Conservation (phyloP, 2,888 invertebrate genomes). For the Branchinecta sandiegonensis region DNA sequence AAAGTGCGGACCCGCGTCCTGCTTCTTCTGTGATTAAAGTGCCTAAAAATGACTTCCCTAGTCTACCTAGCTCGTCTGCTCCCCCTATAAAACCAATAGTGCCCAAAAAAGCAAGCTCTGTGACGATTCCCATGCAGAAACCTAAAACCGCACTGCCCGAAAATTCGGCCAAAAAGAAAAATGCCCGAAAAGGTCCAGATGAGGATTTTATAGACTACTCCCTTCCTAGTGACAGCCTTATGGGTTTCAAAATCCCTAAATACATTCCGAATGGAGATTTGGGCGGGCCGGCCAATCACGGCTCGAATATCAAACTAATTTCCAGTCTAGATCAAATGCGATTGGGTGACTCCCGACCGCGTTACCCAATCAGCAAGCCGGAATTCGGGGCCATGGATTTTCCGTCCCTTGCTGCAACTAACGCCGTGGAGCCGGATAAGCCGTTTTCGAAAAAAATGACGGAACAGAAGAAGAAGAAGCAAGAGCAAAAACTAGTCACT, state of each 20-base stretch:
- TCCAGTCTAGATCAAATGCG: conserved; percentile 1
- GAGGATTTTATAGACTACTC: conserved; percentile 5
- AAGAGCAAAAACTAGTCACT: conserved; percentile 23
- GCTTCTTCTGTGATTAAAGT: not conserved
- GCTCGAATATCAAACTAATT: not conserved
- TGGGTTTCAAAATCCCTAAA: not conserved
- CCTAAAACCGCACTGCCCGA: not conserved
- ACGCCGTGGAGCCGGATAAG: conserved; percentile 12
- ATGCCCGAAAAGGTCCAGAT: not conserved
- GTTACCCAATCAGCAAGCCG: conserved; percentile 21
- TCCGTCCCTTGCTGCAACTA: conserved; percentile 25
- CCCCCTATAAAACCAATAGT: not conserved
- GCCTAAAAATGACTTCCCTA: conserved; percentile 1
- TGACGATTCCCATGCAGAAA: not conserved
- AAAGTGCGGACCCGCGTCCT: not conserved
- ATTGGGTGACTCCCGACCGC: not conserved
- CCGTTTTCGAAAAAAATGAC: conserved; percentile 28
- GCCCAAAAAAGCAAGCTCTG: conserved; percentile 13
- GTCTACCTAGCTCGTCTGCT: not conserved
- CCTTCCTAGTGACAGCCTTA: not conserved
- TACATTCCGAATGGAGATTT: conserved; percentile 6
- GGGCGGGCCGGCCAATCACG: not conserved
- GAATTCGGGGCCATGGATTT: conserved; percentile 24
- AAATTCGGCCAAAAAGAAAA: not conserved
- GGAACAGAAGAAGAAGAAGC: conserved; percentile 32